These are phyloP conservation scores for Embidobia sp. DNA, from an alignment of 2,888 invertebrate species.

Conservation along the genomic window DNA sequence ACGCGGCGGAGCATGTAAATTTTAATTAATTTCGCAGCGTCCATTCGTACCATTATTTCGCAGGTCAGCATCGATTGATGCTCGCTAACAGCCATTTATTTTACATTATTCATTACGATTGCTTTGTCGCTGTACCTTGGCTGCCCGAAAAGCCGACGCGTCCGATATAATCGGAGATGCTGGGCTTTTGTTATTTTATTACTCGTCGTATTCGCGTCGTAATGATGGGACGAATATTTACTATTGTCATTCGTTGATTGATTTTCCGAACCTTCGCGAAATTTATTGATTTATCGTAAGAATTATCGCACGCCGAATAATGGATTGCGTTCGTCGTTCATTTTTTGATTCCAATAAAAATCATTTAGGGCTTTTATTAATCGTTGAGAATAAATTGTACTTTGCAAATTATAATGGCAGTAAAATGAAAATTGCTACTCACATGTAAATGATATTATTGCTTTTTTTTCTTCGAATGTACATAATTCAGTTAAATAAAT, in stretches of 20 bases:
- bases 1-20: slow-evolving; percentile 2
- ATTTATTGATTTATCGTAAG: too few relatives aligned
- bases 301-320: too few relatives aligned
- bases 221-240: slow-evolving; percentile 35
- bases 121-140: slow-evolving; percentile 18
- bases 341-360: background rate
- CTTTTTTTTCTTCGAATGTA: too few relatives aligned
- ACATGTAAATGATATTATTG: too few relatives aligned
- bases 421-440: too few relatives aligned
- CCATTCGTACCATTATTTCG: slow-evolving; percentile 17
- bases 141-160: background rate
- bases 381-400: too few relatives aligned
- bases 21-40: slow-evolving; percentile 29
- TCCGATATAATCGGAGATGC: slow-evolving; percentile 30
- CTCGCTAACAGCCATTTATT: slow-evolving; percentile 28
- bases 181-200: slow-evolving; percentile 37
- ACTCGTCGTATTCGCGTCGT: slow-evolving; percentile 12
- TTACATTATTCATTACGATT: slow-evolving; percentile 39
- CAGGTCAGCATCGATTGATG: slow-evolving; percentile 10
- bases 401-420: too few relatives aligned
- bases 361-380: too few relatives aligned
- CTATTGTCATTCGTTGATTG: slow-evolving; percentile 15
- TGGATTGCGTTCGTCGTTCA: too few relatives aligned
- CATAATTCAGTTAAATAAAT: too few relatives aligned
- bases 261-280: slow-evolving; percentile 14